Conservation (phyloP, 2,113 vertebrate species). For the Engraulis encrasicolus region DNA sequence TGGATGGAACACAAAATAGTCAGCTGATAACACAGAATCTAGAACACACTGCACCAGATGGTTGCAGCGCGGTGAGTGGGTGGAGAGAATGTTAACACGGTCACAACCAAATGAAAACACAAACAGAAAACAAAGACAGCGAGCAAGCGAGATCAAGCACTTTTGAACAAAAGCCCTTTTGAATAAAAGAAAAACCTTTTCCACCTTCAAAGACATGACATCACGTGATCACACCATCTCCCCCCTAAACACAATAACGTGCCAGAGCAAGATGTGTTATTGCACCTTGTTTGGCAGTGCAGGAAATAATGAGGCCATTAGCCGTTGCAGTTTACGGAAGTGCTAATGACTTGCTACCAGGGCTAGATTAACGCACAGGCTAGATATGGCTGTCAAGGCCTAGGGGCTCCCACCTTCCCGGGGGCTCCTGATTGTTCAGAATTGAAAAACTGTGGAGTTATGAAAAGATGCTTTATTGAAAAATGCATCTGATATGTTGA, state of each 20-base stretch:
- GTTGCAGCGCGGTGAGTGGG: not conserved
- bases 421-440: no score
- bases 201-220: not conserved
- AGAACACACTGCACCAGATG: not conserved
- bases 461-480: no score
- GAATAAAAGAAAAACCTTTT: constrained; percentile 8
- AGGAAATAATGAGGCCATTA: constrained; percentile 42
- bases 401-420: no score
- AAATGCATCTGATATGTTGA: no score
- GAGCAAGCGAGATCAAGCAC: constrained; percentile 4
- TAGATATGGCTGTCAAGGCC: no score
- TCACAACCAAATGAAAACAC: not conserved
- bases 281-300: constrained; percentile 35
- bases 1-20: not conserved
- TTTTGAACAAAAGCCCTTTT: not conserved
- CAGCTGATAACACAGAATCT: not conserved
- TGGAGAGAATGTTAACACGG: not conserved
- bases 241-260: not conserved
- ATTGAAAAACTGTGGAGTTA: no score
- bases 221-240: not conserved
- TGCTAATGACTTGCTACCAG: constrained; percentile 36
- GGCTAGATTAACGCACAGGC: no score
- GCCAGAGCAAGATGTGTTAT: constrained; percentile 2
- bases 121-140: not conserved
- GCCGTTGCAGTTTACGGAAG: constrained; percentile 28